Evolutionary conservation across 2,888 invertebrate species (phyloP), one percentile per base, ranked within the genome.

Genomic region (Plusia festucae): DNA sequence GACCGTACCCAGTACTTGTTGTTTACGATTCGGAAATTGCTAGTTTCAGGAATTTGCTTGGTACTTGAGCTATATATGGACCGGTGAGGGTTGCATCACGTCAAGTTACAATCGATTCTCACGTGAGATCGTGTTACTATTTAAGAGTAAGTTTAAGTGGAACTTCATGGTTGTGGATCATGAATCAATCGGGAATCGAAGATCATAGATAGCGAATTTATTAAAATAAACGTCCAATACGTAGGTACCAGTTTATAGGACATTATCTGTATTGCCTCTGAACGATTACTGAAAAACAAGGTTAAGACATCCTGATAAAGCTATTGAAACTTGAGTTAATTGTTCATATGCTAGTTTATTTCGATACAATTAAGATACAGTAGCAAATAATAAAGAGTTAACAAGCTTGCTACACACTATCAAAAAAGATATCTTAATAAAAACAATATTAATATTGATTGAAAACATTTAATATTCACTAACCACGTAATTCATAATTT

Each of bases 1-100:
- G 79, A 76, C 82, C 70, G 75, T 70, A 75, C 65, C 52, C 46
- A 73, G 72, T 73, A 74, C 66, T 73, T 78, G 82, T 88, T 85
- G 85, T 88, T 88, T 87, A 87, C 79, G 82, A 84, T 84, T 85
- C 79, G 79, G 69, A 79, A 80, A 79, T 79, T 76, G 56, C 80
- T 73, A 76, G 80, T 64, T 73, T 69, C 70, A 76, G 64, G 68
- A 70, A 68, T 78, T 61, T 64, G 60, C 72, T 79, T 68, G 53
- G 72, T 78, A 73, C 65, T 64, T 51, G 53, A 40, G 65, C 62
- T 71, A 71, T 73, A 66, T 73, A 66, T 66, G 67, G 69, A 30
- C 51, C 62, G 61, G 59, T 65, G 68, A 69, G 46, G 24, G 62
- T 78, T 78, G 61, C 67, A 68, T 65, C 78, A 68, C 60, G 7